These are phyloP conservation scores for Perizoma flavofasciatum DNA, from an alignment of 2,888 invertebrate genomes.

Conservation along the genomic window DNA sequence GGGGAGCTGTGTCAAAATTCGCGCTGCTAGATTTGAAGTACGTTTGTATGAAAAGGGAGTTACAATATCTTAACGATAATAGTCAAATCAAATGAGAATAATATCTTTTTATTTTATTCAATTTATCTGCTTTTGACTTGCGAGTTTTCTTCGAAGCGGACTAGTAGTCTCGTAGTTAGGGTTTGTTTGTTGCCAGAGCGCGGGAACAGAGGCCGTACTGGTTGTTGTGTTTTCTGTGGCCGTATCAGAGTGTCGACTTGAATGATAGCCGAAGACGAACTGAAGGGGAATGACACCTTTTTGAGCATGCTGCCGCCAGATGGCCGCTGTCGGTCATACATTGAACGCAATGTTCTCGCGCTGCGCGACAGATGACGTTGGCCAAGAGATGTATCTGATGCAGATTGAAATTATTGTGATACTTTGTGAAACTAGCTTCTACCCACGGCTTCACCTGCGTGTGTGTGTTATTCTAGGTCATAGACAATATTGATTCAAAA, in stretches of 20 bases:
- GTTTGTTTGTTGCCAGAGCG: constrained; percentile 45
- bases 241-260: constrained; percentile 50
- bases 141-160: constrained; percentile 34
- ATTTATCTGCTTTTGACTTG: background rate
- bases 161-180: constrained; percentile 44
- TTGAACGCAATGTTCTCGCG: constrained; percentile 35
- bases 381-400: constrained; percentile 14
- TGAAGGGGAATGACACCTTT: constrained; percentile 63
- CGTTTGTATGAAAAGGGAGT: no score
- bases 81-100: background rate
- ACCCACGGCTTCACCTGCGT: no score
- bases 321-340: constrained; percentile 44
- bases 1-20: no score
- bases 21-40: no score
- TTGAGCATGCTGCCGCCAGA: constrained; percentile 57
- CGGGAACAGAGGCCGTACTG: constrained; percentile 40
- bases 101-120: no score
- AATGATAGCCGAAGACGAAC: constrained; percentile 53
- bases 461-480: no score
- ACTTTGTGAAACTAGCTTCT: constrained; percentile 2
- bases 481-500: no score
- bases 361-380: constrained; percentile 10
- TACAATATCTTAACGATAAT: no score
- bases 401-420: constrained; percentile 9
- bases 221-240: constrained; percentile 18